Evolutionary conservation across 2,113 vertebrate genomes (phyloP).

Genomic region (Macquaria ambigua): DNA sequence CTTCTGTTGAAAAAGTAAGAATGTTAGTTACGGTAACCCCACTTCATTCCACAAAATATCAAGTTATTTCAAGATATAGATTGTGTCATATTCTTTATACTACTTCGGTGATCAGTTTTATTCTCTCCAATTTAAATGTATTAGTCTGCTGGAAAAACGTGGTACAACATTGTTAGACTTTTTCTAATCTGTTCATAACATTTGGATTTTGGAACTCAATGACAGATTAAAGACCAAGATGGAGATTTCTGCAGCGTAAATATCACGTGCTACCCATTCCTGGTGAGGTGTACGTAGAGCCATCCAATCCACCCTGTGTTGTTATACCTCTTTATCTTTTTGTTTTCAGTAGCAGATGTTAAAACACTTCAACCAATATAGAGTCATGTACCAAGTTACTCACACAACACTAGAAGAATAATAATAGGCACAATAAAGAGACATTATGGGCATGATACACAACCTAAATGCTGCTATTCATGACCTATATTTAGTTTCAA

Average conservation of each 20-base stretch:
- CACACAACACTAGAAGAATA: slow-evolving; percentile 33
- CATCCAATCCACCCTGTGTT: background rate
- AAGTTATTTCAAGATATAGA: background rate
- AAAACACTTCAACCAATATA: slow-evolving; percentile 34
- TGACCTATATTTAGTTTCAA: slow-evolving; percentile 81
- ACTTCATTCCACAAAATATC: background rate
- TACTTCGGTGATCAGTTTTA: background rate
- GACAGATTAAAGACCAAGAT: background rate
- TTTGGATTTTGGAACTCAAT: background rate
- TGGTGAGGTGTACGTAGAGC: too few relatives aligned
- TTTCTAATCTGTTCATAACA: background rate
- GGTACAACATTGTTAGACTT: background rate
- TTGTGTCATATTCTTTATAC: background rate
- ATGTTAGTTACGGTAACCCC: background rate
- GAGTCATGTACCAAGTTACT: slow-evolving; percentile 11
- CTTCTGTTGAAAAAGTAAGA: background rate
- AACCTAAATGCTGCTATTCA: slow-evolving; percentile 49
- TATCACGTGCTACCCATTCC: background rate
- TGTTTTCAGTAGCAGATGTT: slow-evolving; percentile 30
- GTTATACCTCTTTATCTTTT: slow-evolving; percentile 12
- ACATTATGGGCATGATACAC: slow-evolving; percentile 30
- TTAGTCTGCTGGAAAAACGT: background rate
- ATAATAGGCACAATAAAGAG: slow-evolving; percentile 1
- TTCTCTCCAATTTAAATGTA: background rate
- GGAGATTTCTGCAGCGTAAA: background rate